These are phyloP conservation scores for Pavo muticus DNA, from an alignment of 2,113 vertebrate species.

Conservation along the genomic window DNA sequence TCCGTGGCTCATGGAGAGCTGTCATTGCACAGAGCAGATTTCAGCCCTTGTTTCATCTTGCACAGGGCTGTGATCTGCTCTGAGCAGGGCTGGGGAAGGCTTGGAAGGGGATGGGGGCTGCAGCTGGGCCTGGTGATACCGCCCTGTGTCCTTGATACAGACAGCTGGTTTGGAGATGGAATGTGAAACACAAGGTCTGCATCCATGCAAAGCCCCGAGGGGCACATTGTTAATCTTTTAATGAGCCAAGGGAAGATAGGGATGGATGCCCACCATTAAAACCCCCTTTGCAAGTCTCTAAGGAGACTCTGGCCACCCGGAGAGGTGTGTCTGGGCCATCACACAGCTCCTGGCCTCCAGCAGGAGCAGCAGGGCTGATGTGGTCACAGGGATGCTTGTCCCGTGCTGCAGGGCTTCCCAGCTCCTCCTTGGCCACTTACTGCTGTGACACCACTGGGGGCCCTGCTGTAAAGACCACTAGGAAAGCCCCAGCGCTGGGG, in stretches of 20 bases:
- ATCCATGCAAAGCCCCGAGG: neutral
- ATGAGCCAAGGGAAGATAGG: neutral
- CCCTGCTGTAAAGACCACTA: neutral
- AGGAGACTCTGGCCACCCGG: neutral
- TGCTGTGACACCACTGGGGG: fast-evolving
- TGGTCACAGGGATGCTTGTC: fast-evolving
- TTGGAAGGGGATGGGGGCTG: neutral
- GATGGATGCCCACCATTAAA: neutral
- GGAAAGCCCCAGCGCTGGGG: neutral
- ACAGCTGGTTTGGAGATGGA: neutral
- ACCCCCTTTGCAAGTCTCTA: neutral
- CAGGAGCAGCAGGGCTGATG: neutral
- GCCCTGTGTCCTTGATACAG: neutral
- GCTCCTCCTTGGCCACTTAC: neutral
- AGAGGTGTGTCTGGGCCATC: neutral
- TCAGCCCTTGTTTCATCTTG: neutral
- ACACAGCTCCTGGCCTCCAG: neutral
- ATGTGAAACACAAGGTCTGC: fast-evolving
- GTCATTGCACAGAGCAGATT: neutral
- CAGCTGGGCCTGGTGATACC: neutral
- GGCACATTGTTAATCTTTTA: neutral
- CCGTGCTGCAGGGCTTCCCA: neutral
- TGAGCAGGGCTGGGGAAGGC: neutral
- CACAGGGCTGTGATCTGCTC: fast-evolving
- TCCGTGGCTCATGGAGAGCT: neutral